Evolutionary conservation across 1,140 invertebrate genomes (phyloP).

Genomic region (Nomia melanderi): DNA sequence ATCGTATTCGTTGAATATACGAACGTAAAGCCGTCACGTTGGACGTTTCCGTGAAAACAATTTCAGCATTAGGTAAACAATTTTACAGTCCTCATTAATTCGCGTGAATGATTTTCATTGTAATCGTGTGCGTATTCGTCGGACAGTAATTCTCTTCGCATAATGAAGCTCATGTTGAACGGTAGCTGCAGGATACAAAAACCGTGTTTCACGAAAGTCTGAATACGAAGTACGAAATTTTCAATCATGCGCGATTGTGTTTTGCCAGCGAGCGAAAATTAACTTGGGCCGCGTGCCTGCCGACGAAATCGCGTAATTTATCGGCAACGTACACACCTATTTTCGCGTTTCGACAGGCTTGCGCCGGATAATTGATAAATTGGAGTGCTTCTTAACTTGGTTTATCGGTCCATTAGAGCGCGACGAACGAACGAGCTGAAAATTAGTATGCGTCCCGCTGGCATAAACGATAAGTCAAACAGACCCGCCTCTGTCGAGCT

Average conservation of each 20-base stretch:
- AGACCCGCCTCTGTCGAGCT: neutral
- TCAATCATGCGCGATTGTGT: neutral
- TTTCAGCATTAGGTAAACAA: conserved; percentile 1
- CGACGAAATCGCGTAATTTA: neutral
- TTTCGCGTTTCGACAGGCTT: neutral
- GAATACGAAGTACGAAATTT: neutral
- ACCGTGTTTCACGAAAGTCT: neutral
- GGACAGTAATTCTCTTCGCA: neutral
- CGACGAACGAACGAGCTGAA: conserved; percentile 6
- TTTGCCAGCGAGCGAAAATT: neutral
- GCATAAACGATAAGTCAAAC: conserved; percentile 35
- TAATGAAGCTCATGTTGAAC: neutral
- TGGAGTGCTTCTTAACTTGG: conserved; percentile 6
- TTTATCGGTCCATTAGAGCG: conserved; percentile 25
- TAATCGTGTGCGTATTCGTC: neutral
- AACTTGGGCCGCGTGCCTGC: neutral
- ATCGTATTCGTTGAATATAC: conserved; percentile 26
- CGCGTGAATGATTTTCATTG: neutral
- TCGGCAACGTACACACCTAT: neutral
- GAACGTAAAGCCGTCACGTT: neutral
- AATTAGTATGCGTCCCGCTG: conserved; percentile 31
- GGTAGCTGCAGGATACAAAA: neutral
- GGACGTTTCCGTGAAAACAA: neutral
- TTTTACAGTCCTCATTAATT: no score
- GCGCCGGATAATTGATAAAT: neutral